These are phyloP conservation scores for Podiceps cristatus DNA, from an alignment of 2,113 vertebrate species.

Conservation along the genomic window DNA sequence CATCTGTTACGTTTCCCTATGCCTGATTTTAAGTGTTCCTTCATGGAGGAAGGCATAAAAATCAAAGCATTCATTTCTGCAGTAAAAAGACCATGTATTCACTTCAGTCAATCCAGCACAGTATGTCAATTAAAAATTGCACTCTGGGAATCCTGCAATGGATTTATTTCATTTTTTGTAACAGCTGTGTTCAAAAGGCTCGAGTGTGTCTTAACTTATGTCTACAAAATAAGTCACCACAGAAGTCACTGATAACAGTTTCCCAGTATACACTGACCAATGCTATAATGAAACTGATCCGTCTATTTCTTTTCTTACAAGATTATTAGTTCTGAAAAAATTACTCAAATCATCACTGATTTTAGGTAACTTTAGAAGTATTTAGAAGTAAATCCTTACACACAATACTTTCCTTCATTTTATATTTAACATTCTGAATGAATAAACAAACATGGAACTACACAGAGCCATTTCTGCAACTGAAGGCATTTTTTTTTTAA, in stretches of 20 bases:
- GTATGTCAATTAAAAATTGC: neutral
- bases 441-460: neutral
- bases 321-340: neutral
- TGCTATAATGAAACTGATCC: neutral
- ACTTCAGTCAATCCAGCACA: neutral
- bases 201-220: neutral
- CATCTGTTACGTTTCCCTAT: slow-evolving; percentile 25
- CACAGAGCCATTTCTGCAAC: neutral
- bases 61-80: neutral
- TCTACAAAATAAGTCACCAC: neutral
- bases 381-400: neutral
- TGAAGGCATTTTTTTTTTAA: neutral
- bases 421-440: neutral
- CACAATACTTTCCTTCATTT: neutral
- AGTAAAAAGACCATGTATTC: neutral
- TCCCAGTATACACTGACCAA: neutral
- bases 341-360: neutral
- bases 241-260: neutral
- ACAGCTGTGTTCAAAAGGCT: neutral
- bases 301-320: neutral
- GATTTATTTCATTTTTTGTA: neutral
- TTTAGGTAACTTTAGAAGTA: neutral
- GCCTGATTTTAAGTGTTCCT: slow-evolving; percentile 20
- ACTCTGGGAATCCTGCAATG: neutral
- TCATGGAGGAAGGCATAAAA: neutral